Evolutionary conservation across 2,113 vertebrate genomes (phyloP), one percentile per base, ranked within the genome.

Genomic region (Rhea pennata): DNA sequence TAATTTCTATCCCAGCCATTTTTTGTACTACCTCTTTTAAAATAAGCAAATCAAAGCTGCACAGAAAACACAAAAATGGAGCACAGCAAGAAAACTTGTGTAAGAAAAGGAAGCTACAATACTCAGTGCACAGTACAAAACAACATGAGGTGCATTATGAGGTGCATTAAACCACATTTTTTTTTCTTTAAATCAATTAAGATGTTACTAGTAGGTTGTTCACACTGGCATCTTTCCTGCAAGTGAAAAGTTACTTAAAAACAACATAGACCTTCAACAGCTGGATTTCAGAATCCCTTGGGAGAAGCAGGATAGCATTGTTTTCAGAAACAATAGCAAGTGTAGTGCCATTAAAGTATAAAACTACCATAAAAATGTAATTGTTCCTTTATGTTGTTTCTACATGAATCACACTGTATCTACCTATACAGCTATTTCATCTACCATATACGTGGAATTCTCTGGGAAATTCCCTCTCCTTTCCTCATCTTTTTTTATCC

Each of bases 1-100:
- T 99, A 96, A 99, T 99, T 98, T 99, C 99, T 83, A 99, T 99
- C 71, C 99, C 99, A 10, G 99, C 99, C 99, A 99, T 99, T 98
- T 99, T 99, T 97, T 99, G 99, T 75, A 99, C 99, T 58, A 99
- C 99, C 95, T 99, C 99, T 98, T 99, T 99, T 90, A 99, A 98
- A 98, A 99, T 99, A 90, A 99, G 97, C 96, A 99, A 97, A 97
- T 99, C 99, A 98, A 99, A 99, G 97, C 99, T 99, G 97, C 87
- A 95, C 58, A 58, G 54, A 92, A 86, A 92, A 71, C 80, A 95
- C 70, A 79, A 16, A 90, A 96, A 12, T 77, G 73, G 75, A 84
- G 29, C 50, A 73, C 84, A 88, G 4, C 14, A 62, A 67, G 21
- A 76, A 54, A 26, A 82, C 15, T 74, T 50, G 9, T 51, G 76